These are phyloP conservation scores for Phyto melanocephala DNA, from an alignment of 2,888 invertebrate species.

Conservation along the genomic window DNA sequence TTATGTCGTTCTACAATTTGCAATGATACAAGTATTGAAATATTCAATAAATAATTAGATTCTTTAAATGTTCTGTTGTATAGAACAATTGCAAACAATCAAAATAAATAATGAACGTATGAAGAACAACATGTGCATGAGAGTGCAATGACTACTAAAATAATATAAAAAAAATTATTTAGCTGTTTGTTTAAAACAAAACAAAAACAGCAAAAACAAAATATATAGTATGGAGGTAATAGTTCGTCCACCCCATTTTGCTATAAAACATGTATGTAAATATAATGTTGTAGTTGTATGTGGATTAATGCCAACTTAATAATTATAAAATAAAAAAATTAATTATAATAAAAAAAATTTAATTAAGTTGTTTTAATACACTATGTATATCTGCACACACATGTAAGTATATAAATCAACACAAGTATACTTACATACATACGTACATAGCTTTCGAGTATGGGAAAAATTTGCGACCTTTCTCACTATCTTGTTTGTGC, in stretches of 20 bases:
- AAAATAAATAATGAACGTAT: slow-evolving; percentile 41
- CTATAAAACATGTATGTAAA: not conserved
- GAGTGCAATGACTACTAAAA: slow-evolving; percentile 62
- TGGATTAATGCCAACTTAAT: not conserved
- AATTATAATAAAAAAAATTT: not conserved
- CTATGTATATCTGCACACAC: too few relatives aligned
- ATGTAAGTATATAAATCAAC: too few relatives aligned
- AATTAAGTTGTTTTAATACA: not conserved
- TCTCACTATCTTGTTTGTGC: too few relatives aligned
- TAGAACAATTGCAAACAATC: slow-evolving; percentile 42
- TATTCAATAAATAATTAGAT: not conserved
- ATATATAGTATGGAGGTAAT: slow-evolving; percentile 43
- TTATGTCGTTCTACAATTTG: not conserved
- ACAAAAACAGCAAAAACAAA: slow-evolving; percentile 13
- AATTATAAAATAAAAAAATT: slow-evolving; percentile 39
- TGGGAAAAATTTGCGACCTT: too few relatives aligned
- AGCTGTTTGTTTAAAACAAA: slow-evolving; percentile 29
- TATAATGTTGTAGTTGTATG: not conserved
- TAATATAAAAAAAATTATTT: slow-evolving; percentile 18
- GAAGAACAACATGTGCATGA: slow-evolving; percentile 57
- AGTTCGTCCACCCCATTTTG: slow-evolving; percentile 60
- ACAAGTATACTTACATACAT: too few relatives aligned
- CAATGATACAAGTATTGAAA: too few relatives aligned
- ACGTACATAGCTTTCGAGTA: too few relatives aligned
- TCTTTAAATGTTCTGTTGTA: slow-evolving; percentile 1